A percentile compares a stretch with the other conserved stretches of the same genome.
These are phyloP conservation scores for Philotrypesis tridentata DNA, from an alignment of 1,140 invertebrate genomes.

Conservation along the genomic window DNA sequence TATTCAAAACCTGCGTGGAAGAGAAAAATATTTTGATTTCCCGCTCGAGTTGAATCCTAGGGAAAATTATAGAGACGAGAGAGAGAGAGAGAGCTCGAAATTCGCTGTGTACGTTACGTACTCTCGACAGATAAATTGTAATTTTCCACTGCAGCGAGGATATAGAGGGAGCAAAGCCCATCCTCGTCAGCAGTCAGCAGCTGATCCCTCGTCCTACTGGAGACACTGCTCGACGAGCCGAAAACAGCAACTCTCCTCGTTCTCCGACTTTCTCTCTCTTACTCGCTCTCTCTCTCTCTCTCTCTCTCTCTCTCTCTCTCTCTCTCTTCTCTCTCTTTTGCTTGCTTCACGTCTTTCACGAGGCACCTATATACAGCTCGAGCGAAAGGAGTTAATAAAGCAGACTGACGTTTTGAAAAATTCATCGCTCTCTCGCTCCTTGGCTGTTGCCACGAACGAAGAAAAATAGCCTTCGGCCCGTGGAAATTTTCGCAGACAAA, in stretches of 20 bases:
- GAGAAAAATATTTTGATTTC: no score
- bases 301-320: no score
- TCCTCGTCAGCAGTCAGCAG: not conserved
- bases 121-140: not conserved
- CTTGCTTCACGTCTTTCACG: not conserved
- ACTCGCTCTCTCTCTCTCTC: no score
- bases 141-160: not conserved
- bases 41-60: no score
- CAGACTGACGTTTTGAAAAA: conserved; percentile 10
- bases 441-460: not conserved
- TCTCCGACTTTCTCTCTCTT: no score
- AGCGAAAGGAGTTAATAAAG: not conserved
- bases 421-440: conserved; percentile 8
- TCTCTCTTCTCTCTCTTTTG: no score
- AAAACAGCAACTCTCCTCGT: not conserved
- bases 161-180: not conserved
- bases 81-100: no score
- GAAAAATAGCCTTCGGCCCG: not conserved
- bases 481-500: conserved; percentile 2
- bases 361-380: not conserved
- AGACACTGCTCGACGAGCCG: not conserved
- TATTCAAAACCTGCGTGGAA: no score
- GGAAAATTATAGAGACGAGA: no score
- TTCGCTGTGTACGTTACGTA: no score
- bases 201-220: not conserved